A percentile compares a stretch with the other conserved stretches of the same genome.
Evolutionary conservation across 2,888 invertebrate species (phyloP).

Genomic region (Ormyrus thymus): DNA sequence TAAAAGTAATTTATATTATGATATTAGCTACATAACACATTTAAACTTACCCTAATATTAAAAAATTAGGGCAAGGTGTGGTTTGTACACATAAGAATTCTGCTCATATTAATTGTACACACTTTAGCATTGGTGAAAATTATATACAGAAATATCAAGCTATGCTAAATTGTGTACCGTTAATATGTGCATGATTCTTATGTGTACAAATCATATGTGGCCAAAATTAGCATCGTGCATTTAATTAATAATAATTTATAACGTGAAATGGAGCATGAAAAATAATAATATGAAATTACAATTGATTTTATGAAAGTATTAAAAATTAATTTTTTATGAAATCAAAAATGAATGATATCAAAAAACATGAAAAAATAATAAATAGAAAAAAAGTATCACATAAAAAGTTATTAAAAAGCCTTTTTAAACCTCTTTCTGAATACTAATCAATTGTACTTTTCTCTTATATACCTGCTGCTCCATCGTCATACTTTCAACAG

Average conservation of each 20-base stretch:
- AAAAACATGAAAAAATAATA: neutral
- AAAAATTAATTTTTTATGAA: neutral
- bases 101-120: too few relatives aligned
- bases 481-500: slow-evolving; percentile 63
- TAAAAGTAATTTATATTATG: slow-evolving; percentile 8
- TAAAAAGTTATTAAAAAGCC: slow-evolving; percentile 26
- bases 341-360: neutral
- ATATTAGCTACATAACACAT: neutral
- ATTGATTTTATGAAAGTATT: neutral
- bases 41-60: neutral
- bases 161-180: too few relatives aligned
- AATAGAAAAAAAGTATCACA: slow-evolving; percentile 14
- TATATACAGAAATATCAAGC: too few relatives aligned
- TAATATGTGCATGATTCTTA: neutral
- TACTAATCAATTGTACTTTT: slow-evolving; percentile 37
- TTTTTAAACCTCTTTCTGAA: slow-evolving; percentile 22
- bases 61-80: too few relatives aligned
- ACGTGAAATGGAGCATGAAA: neutral
- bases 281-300: neutral
- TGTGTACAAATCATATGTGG: neutral
- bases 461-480: slow-evolving; percentile 64
- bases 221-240: neutral
- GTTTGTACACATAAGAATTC: too few relatives aligned
- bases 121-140: too few relatives aligned
- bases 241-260: neutral